Conservation (phyloP, 2,888 invertebrate genomes). For the Mamestra brassicae region DNA sequence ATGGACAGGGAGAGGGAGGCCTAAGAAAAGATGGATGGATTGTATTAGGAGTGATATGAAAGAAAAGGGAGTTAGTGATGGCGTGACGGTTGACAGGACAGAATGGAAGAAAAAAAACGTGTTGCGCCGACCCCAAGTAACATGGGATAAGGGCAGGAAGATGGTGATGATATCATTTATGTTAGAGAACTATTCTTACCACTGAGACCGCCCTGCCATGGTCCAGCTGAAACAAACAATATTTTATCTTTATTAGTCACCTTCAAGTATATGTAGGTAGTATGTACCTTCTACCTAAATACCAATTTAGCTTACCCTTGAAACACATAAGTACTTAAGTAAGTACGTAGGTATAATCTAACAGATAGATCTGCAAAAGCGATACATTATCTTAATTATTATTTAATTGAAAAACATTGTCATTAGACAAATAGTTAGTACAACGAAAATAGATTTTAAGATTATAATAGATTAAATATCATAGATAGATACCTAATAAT, state of each 20-base stretch:
- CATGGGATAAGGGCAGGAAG: no score
- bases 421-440: background rate
- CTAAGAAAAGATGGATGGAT: no score
- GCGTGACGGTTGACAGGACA: no score
- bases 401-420: conserved; percentile 26
- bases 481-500: background rate
- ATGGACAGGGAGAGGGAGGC: no score
- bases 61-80: no score
- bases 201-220: conserved; percentile 32
- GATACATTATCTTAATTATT: conserved; percentile 7
- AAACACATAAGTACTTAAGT: background rate
- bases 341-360: background rate
- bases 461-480: background rate
- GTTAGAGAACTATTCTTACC: conserved; percentile 15
- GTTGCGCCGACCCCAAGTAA: no score
- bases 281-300: background rate
- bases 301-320: conserved; percentile 1
- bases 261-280: background rate
- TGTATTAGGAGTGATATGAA: no score
- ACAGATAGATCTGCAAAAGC: background rate
- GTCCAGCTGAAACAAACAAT: conserved; percentile 30
- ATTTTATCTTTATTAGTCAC: background rate
- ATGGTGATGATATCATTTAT: background rate
- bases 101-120: no score
- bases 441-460: background rate